Base-by-base conservation (phyloP, 2,797 vertebrate species). In the Peromyscus attwateri region DNA sequence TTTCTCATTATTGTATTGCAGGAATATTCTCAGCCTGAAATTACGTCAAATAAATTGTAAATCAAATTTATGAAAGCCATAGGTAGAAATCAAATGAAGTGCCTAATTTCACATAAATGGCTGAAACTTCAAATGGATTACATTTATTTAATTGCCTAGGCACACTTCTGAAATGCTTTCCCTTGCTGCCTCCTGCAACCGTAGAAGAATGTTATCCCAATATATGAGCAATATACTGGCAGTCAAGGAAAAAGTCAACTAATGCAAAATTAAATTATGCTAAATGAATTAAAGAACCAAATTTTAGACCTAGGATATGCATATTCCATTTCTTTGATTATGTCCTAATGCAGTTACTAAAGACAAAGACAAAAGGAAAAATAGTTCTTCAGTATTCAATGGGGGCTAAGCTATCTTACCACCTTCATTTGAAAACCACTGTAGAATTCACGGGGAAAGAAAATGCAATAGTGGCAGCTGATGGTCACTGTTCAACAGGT, bases 21-120 rank as follows among this genome's bases (percentile, higher is more conserved):
- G 92, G 88, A 80, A 93, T 84, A 97, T 75, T 89, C 71, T 83
- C 60, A 89, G 87, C 6, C 84, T 87, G 57, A 92, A 97, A 97
- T 93, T 84, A 95, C 2, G 84, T 90, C 94, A 97, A 89, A 95
- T 83, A 97, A 97, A 92, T 21, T 60, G 27, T 80, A 95, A 95
- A 93, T 91, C 84, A 89, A 82, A 93, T 94, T 96, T 96, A 68
- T 93, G 66, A 96, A 97, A 91, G 87, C 49, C 85, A 96, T 64
- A 92, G 92, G 91, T 93, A 49, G 64, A 94, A 96, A 92, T 92
- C 60, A 95, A 93, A 95, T 90, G 37, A 93, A 95, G 88, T 94
- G 31, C 64, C 73, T 95, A 87, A 91, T 82, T 92, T 96, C 81
- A 92, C 81, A 95, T 79, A 88, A 97, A 92, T 49, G 62, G 55